Base-by-base conservation (phyloP, 2,113 vertebrate species). In the Grammomys surdaster region DNA sequence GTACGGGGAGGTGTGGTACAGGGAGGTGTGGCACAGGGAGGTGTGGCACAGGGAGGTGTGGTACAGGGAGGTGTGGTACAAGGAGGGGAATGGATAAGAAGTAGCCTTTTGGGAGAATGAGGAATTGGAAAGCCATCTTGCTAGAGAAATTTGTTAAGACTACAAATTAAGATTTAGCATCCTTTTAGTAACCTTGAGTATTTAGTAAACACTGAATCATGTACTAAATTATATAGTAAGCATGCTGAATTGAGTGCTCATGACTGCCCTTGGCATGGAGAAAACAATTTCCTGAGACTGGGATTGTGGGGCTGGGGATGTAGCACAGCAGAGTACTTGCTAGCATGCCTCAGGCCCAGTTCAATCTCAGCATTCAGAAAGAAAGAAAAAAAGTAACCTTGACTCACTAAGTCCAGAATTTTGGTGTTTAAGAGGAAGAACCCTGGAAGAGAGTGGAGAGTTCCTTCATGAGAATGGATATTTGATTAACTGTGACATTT, bases 401-500 rank as follows among this genome's bases (percentile, higher is more conserved):
- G 19, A 36, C 13, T 88, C 40, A 36, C 84, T 90, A 60, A 75
- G 28, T 81, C 31, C 65, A 54, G 54, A n/a, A 56, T 80, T 95
- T 48, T 26, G 6, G 46, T 40, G 9, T 94, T 90, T 80, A 40
- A 40, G 58, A 89, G 82, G 54, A 81, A n/a, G 92, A 63, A 84
- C n/a, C 40, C 92, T 93, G 43, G 78, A 87, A 90, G 75, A 28
- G 36, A 94, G 36, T 73, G 90, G 58, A 92, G 46, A 22, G 16
- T 90, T 96, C 14, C 93, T 81, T 12, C 36, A 72, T 92, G 76
- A 51, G 19, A 65, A 51, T 86, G n/a, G 69, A 93, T 86, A 36
- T 91, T 80, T 94, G 78, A 73, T 81, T 73, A 87, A 85, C 43
- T 94, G 7, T 89, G 87, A 82, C 82, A 85, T 82, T 91, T 91